Conservation (phyloP, 2,888 invertebrate species). For the Scaptomyza flava region DNA sequence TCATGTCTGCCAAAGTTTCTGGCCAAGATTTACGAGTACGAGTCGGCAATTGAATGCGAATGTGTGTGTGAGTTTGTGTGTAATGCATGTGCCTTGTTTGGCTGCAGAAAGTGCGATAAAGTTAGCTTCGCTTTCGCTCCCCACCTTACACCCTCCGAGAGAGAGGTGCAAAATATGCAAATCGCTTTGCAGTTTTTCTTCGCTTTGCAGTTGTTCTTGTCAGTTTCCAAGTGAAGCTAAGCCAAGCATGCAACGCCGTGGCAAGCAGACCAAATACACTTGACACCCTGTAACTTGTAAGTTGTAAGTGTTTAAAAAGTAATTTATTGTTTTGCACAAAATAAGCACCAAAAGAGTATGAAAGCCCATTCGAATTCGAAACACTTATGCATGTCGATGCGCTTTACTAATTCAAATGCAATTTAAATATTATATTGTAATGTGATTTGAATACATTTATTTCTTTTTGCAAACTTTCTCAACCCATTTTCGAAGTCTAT, state of each 20-base stretch:
- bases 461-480: no score
- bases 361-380: slow-evolving; percentile 9
- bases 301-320: slow-evolving; percentile 77
- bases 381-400: neutral
- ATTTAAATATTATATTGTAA: neutral
- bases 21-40: slow-evolving; percentile 65
- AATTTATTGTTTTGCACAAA: slow-evolving; percentile 70
- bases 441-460: neutral
- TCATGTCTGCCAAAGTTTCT: slow-evolving; percentile 69
- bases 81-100: slow-evolving; percentile 49
- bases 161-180: slow-evolving; percentile 70
- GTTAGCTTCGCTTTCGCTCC: slow-evolving; percentile 32
- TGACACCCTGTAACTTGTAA: slow-evolving; percentile 56
- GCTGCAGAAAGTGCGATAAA: slow-evolving; percentile 71
- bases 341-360: slow-evolving; percentile 12
- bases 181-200: slow-evolving; percentile 77
- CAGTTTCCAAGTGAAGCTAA: slow-evolving; percentile 62
- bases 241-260: slow-evolving; percentile 54
- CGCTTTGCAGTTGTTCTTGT: no score
- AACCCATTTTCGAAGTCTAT: neutral
- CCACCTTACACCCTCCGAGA: neutral
- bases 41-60: slow-evolving; percentile 36
- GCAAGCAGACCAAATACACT: slow-evolving; percentile 42
- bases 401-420: slow-evolving; percentile 2
- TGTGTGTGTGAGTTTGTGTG: slow-evolving; percentile 23